These are phyloP conservation scores for Megamerina dolium DNA, from an alignment of 2,888 invertebrate genomes.

Conservation along the genomic window DNA sequence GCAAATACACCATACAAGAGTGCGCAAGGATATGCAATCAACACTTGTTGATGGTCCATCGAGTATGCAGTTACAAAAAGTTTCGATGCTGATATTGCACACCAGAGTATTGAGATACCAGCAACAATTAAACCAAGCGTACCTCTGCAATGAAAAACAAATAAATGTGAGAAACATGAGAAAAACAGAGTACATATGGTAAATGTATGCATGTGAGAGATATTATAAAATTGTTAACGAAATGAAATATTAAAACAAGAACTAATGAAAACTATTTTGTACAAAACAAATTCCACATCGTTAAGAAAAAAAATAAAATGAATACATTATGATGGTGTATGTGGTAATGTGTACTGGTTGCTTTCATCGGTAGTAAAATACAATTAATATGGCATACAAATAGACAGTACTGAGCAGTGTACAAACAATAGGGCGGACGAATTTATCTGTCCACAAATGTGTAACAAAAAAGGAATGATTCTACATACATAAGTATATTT, in stretches of 20 bases:
- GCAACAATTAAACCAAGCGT: constrained; percentile 55
- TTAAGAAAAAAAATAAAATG: too few species aligned
- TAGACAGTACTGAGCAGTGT: not conserved
- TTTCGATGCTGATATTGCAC: constrained; percentile 69
- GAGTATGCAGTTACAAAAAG: constrained; percentile 68
- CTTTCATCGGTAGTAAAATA: too few species aligned
- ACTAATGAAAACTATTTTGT: too few species aligned
- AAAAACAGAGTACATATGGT: not conserved
- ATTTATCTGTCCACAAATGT: too few species aligned
- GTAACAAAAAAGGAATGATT: too few species aligned
- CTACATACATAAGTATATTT: too few species aligned
- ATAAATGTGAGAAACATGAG: not conserved
- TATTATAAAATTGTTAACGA: not conserved
- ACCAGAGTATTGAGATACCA: constrained; percentile 61
- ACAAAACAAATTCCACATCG: too few species aligned
- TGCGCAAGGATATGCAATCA: constrained; percentile 71
- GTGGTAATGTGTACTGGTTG: too few species aligned
- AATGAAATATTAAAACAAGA: too few species aligned
- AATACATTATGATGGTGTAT: too few species aligned
- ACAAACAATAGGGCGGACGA: too few species aligned
- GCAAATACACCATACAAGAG: constrained; percentile 74
- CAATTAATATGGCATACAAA: too few species aligned
- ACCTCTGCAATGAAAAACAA: constrained; percentile 39
- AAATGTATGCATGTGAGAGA: not conserved
- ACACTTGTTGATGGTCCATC: constrained; percentile 66